Conservation (phyloP, 2,113 vertebrate genomes). For the Dipodomys stephensi region DNA sequence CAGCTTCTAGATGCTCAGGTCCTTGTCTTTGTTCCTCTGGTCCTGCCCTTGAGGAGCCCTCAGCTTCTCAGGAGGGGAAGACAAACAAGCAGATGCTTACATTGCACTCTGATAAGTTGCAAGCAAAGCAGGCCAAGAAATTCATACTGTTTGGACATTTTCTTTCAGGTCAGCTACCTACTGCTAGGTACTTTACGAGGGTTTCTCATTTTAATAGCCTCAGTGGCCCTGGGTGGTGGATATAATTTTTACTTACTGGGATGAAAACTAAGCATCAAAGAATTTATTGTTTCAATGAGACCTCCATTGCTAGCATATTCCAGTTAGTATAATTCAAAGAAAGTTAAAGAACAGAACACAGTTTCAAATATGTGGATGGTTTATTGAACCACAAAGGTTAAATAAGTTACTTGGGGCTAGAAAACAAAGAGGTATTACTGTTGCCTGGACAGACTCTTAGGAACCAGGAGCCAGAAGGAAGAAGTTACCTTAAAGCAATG, state of each 20-base stretch:
- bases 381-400: not conserved
- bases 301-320: not conserved
- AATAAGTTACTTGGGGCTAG: not conserved
- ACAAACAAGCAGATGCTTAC: not conserved
- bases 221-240: not conserved
- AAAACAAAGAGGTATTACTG: not conserved
- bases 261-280: not conserved
- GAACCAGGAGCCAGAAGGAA: not conserved
- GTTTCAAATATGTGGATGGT: not conserved
- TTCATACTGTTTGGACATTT: not conserved
- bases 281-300: not conserved
- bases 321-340: not conserved
- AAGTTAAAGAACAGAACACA: not conserved
- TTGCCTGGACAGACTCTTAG: not conserved
- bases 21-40: not conserved
- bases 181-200: not conserved
- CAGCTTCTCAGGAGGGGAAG: not conserved
- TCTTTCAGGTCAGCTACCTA: slow-evolving; percentile 22
- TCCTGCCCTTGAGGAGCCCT: not conserved
- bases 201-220: not conserved
- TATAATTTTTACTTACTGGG: slow-evolving; percentile 10
- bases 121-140: not conserved
- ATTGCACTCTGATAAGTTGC: not conserved
- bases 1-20: not conserved
- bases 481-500: not conserved